Evolutionary conservation across 2,113 vertebrate genomes (phyloP).

Genomic region (Chauna torquata): DNA sequence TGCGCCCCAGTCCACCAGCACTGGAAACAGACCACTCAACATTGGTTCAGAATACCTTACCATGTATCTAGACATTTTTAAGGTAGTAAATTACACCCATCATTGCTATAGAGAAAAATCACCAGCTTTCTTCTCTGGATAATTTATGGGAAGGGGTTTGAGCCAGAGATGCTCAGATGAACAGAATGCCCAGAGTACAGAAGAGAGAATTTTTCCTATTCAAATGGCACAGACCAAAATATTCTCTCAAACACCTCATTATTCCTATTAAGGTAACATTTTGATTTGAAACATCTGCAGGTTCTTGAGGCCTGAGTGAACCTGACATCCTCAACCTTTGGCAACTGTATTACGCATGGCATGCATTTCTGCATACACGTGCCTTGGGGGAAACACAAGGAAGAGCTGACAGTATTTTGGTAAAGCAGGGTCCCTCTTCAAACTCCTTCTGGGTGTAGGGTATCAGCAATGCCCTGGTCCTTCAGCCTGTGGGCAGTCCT

Average conservation of each 20-base stretch:
- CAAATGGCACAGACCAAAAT: constrained; percentile 50
- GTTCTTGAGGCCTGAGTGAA: constrained; percentile 73
- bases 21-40: neutral
- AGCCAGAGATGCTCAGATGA: neutral
- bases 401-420: neutral
- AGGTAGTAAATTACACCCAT: neutral
- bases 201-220: constrained; percentile 46
- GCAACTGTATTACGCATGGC: constrained; percentile 70
- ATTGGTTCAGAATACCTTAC: neutral
- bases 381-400: neutral
- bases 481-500: neutral
- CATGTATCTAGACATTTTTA: neutral
- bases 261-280: constrained; percentile 73
- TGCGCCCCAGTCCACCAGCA: neutral
- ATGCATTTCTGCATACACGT: neutral
- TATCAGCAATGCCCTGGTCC: neutral
- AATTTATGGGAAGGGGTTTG: neutral
- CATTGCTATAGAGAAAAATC: neutral
- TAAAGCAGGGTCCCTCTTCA: neutral
- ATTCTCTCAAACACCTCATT: constrained; percentile 68
- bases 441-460: neutral
- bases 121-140: neutral
- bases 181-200: neutral
- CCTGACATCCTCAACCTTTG: constrained; percentile 65
- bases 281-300: constrained; percentile 80